Conservation (phyloP, 1,140 invertebrate genomes). For the Apis laboriosa region DNA sequence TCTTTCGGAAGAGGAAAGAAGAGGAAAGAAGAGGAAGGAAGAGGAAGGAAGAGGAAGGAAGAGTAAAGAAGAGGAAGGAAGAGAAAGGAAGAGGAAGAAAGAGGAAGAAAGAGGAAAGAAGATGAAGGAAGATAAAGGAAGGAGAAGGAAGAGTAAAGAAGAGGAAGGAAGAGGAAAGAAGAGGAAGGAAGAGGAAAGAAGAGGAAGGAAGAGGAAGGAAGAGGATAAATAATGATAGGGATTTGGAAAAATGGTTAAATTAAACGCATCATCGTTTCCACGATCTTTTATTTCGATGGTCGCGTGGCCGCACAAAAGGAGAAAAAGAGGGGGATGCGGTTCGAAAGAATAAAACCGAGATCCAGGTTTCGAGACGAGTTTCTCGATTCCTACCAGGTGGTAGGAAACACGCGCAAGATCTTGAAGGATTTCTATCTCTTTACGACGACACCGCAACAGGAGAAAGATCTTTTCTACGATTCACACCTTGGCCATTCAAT, state of each 20-base stretch:
- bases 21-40: no score
- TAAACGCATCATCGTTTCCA: slow-evolving; percentile 19
- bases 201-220: neutral
- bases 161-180: neutral
- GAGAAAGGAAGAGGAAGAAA: neutral
- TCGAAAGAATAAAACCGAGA: slow-evolving; percentile 48
- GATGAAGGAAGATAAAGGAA: no score
- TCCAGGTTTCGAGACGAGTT: slow-evolving; percentile 49
- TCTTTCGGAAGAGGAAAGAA: no score
- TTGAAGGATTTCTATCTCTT: slow-evolving; percentile 7
- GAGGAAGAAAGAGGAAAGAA: no score
- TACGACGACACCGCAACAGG: slow-evolving; percentile 37
- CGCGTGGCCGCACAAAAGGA: slow-evolving; percentile 61
- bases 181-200: no score
- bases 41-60: no score
- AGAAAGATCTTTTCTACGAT: slow-evolving; percentile 41
- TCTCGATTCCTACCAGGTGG: slow-evolving; percentile 60
- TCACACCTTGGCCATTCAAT: slow-evolving; percentile 65
- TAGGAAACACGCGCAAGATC: slow-evolving; percentile 53
- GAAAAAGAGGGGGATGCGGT: slow-evolving; percentile 32
- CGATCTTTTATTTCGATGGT: slow-evolving; percentile 54
- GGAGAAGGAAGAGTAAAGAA: neutral
- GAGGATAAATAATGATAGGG: neutral
- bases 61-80: neutral
- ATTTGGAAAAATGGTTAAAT: slow-evolving; percentile 33